A percentile compares a stretch with the other conserved stretches of the same genome.
These are phyloP conservation scores for Cydia amplana DNA, from an alignment of 1,140 invertebrate species.

Conservation along the genomic window DNA sequence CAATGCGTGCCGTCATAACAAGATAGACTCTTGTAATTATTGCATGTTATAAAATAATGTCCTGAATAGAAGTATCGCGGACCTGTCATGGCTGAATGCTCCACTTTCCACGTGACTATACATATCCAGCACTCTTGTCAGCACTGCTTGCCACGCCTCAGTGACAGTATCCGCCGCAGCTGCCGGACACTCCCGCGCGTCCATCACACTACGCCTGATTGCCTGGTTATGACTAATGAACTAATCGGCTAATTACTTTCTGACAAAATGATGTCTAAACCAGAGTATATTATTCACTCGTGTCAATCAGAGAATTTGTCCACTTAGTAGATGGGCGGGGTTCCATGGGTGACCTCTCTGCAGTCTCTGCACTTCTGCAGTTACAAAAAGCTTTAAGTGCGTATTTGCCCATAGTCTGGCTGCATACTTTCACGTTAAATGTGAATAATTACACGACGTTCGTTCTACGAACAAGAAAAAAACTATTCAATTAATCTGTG, in stretches of 20 bases:
- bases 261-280: slow-evolving; percentile 1
- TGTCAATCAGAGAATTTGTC: neutral
- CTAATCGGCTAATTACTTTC: neutral
- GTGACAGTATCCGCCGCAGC: neutral
- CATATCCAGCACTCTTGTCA: neutral
- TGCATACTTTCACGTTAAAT: neutral
- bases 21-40: slow-evolving; percentile 2
- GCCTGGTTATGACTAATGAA: slow-evolving; percentile 12
- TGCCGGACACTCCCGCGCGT: slow-evolving; percentile 9
- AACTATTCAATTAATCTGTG: slow-evolving; percentile 60
- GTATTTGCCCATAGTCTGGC: neutral
- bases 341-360: neutral
- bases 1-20: slow-evolving; percentile 4
- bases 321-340: neutral
- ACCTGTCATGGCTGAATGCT: neutral
- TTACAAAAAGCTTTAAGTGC: neutral
- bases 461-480: slow-evolving; percentile 47
- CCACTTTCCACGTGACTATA: neutral
- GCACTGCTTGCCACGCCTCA: neutral
- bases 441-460: slow-evolving; percentile 33
- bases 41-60: neutral
- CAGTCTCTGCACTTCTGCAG: too few relatives aligned
- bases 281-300: neutral
- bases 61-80: neutral
- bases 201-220: slow-evolving; percentile 5